Evolutionary conservation across 2,797 vertebrate genomes (phyloP), one percentile per base, ranked within the genome.

Genomic region (Pipistrellus nathusii): DNA sequence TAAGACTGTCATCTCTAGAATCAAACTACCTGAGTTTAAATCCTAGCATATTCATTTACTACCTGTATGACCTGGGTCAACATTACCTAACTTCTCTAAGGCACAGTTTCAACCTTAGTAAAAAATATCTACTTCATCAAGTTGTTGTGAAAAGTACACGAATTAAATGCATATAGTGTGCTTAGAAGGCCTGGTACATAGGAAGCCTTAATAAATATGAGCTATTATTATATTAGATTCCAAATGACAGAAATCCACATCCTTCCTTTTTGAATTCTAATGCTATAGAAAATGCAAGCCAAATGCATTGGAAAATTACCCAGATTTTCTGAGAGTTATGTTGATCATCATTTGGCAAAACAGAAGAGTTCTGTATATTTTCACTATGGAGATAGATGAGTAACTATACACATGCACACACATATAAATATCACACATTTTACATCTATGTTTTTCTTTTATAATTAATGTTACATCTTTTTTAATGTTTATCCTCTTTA

Each of bases 181-280:
- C 27, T 92, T 71, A 95, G 59, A 88, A 92, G 8, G 1, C 51
- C 77, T 51, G n/a, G 5, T 10, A 85, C 23, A 59, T 25, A 57
- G 30, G 57, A 85, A 88, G n/a, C 4, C 48, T 25, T 91, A 85
- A 21, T 64, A 86, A 77, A 53, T 64, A 8, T 51, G 94, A 76
- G 32, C 21, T 46, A 71, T 69, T 75, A 72, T 55, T 78, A 51
- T 17, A 46, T 72, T 32, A 48, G 27, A 86, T 75, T 94, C n/a
- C 66, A 94, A 86, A 76, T 62, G 75, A 30, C 41, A 89, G 38
- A 96, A 77, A 78, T 85, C n/a, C 38, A 46, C 14, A n/a, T 86
- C 14, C 78, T 83, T 80, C 64, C 64, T 55, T 85, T 82, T 72
- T 21, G 57, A 95, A 87, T 21, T 21, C 27, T 82, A 78, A 88